Evolutionary conservation across 2,888 invertebrate species (phyloP).

Genomic region (Meganola albula): DNA sequence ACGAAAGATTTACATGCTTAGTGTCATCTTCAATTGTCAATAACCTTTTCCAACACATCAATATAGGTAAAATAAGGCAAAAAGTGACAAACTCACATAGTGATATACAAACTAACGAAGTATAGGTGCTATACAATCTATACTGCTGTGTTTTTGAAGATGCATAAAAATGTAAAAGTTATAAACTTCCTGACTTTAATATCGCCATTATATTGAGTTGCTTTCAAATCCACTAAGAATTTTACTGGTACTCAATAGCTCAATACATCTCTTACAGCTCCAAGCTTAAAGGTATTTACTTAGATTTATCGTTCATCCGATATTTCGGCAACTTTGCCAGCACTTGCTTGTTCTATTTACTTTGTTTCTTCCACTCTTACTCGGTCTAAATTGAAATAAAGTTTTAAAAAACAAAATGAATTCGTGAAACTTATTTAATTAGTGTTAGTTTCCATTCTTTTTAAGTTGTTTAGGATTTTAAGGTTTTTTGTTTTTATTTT

Average conservation of each 20-base stretch:
- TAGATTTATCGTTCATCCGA: conserved; percentile 29
- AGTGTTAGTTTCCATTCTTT: conserved; percentile 17
- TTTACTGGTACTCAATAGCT: conserved; percentile 16
- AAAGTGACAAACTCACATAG: no score
- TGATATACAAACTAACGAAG: no score
- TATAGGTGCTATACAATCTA: no score
- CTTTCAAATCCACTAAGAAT: conserved; percentile 15
- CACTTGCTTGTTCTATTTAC: conserved; percentile 19
- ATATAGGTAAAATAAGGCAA: no score
- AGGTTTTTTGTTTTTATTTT: conserved; percentile 15
- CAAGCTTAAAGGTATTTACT: conserved; percentile 25
- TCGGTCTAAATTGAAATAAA: conserved; percentile 26
- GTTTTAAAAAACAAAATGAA: conserved; percentile 12
- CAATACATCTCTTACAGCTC: conserved; percentile 23
- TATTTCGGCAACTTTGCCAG: conserved; percentile 25
- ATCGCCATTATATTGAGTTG: conserved; percentile 22
- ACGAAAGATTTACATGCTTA: no score
- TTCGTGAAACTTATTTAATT: conserved; percentile 20
- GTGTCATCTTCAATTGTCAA: no score
- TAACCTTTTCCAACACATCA: no score
- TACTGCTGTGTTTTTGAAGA: no score
- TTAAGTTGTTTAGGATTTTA: conserved; percentile 18
- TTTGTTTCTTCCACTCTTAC: conserved; percentile 19
- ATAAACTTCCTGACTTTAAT: no score
- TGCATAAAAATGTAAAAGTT: no score